A percentile compares a stretch with the other conserved stretches of the same genome.
Conservation (phyloP, 1,140 invertebrate species). For the Camponotus vicinus region DNA sequence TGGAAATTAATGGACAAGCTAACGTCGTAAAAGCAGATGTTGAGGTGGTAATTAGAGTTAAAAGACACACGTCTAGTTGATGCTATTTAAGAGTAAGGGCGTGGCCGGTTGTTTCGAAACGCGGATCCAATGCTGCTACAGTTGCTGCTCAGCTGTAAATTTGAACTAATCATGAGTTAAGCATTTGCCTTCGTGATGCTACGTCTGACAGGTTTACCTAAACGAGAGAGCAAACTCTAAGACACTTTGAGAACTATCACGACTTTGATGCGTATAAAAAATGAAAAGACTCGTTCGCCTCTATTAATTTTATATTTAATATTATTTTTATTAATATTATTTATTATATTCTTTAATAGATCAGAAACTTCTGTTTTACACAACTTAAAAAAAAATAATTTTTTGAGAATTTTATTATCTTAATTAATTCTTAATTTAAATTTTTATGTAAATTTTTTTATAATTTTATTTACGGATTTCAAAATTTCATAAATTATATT, state of each 20-base stretch:
- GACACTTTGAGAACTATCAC: constrained; percentile 22
- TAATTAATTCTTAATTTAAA: background rate
- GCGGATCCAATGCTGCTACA: constrained; percentile 39
- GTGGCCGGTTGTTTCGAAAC: constrained; percentile 59
- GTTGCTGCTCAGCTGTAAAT: constrained; percentile 57
- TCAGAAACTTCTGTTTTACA: background rate
- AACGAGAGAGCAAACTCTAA: constrained; percentile 43
- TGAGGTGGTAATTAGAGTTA: constrained; percentile 69
- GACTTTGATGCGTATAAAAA: constrained; percentile 12
- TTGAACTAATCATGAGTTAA: constrained; percentile 55
- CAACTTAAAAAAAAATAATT: background rate
- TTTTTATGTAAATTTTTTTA: constrained; percentile 10
- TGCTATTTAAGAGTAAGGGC: constrained; percentile 45
- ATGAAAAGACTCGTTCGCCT: constrained; percentile 1
- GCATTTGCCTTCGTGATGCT: constrained; percentile 31
- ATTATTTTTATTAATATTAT: background rate
- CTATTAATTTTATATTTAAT: background rate
- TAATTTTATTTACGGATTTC: background rate
- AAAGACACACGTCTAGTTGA: constrained; percentile 57
- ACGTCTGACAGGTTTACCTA: constrained; percentile 53
- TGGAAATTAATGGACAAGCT: constrained; percentile 63
- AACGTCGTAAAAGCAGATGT: constrained; percentile 65
- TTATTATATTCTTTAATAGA: background rate
- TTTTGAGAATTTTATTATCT: background rate
- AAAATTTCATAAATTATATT: background rate